These are phyloP conservation scores for Lipophrys pholis DNA, from an alignment of 2,113 vertebrate genomes.

Conservation along the genomic window DNA sequence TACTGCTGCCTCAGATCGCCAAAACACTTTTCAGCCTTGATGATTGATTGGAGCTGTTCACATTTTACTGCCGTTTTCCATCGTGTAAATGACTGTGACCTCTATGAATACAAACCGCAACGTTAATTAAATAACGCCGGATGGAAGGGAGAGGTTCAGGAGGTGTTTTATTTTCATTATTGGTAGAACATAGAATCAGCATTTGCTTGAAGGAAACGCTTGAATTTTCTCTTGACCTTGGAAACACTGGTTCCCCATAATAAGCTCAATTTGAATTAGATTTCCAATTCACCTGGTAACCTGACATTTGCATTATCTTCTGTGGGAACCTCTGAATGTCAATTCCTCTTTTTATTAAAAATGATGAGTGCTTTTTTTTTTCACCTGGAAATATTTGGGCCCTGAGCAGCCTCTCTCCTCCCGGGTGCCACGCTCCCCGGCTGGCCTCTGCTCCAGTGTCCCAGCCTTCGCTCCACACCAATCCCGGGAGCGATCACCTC, in stretches of 20 bases:
- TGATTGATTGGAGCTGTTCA: constrained; percentile 31
- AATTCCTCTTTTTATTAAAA: background rate
- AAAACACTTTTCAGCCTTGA: constrained; percentile 7
- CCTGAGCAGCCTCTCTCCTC: background rate
- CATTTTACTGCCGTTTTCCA: constrained; percentile 1
- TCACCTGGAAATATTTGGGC: background rate
- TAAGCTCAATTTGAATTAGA: background rate
- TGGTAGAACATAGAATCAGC: background rate
- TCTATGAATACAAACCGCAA: background rate
- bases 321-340: background rate
- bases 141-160: background rate
- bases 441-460: constrained; percentile 9
- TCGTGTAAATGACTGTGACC: constrained; percentile 6
- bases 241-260: background rate
- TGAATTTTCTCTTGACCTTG: constrained; percentile 12
- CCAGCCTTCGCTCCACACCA: constrained; percentile 32
- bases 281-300: background rate
- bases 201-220: background rate
- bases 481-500: constrained; percentile 46
- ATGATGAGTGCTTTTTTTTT: background rate
- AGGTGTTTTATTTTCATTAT: background rate
- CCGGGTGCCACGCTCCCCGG: background rate
- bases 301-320: background rate
- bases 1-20: constrained; percentile 18
- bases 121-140: constrained; percentile 2